phyloP scores from a whole-genome alignment of 2,888 invertebrate species.

The Sipha maydis region DNA sequence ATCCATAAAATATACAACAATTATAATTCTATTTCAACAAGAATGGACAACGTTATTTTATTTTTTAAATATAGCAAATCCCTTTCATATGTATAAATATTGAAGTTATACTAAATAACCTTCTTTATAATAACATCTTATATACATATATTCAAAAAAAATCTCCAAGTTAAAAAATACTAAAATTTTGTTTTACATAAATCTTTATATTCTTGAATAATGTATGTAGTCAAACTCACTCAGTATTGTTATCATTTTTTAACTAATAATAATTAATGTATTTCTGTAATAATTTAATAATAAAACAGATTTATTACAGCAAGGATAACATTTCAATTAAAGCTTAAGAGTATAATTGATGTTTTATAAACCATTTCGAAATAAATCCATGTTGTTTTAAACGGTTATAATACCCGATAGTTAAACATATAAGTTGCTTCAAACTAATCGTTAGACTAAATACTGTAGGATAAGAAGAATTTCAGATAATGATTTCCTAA shows the following conservation, averaged over 20 bases:
- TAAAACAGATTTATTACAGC: conserved; percentile 34
- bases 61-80: neutral
- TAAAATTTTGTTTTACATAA: conserved; percentile 11
- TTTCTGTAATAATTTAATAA: conserved; percentile 38
- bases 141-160: neutral
- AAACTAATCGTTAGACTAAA: too few relatives aligned
- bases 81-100: neutral
- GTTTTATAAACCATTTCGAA: conserved; percentile 43
- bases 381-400: conserved; percentile 46
- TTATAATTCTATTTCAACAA: neutral
- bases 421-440: too few relatives aligned
- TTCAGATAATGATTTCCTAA: neutral
- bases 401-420: conserved; percentile 38
- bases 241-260: conserved; percentile 39
- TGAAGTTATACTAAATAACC: neutral
- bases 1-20: neutral
- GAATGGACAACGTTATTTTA: neutral
- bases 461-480: too few relatives aligned
- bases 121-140: neutral
- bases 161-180: neutral
- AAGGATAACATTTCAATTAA: conserved; percentile 37
- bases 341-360: conserved; percentile 44
- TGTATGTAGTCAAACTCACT: neutral
- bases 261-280: conserved; percentile 50
- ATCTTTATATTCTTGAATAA: too few relatives aligned